Conservation (phyloP, 2,888 invertebrate species). For the Rhagophthalmus giganteus region DNA sequence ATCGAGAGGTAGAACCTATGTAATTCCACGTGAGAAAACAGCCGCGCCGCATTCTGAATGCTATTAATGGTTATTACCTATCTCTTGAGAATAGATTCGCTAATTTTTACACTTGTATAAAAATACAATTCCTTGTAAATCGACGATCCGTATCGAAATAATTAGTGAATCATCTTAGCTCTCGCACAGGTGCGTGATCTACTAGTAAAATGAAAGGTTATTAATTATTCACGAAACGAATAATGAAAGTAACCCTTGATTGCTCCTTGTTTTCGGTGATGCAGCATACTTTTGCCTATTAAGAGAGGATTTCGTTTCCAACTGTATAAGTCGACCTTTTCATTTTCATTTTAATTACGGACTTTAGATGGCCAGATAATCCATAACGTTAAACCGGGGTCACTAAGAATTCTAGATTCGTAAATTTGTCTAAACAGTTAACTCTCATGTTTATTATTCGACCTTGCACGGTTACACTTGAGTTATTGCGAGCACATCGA, state of each 20-base stretch:
- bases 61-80: constrained; percentile 14
- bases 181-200: constrained; percentile 10
- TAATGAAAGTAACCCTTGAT: constrained; percentile 8
- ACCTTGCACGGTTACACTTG: constrained; percentile 24
- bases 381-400: constrained; percentile 17
- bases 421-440: constrained; percentile 18
- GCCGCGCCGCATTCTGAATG: constrained; percentile 14
- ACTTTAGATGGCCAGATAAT: constrained; percentile 2
- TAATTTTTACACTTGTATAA: constrained; percentile 6
- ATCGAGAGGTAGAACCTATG: constrained; percentile 20
- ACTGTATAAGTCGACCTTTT: too few relatives aligned
- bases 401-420: constrained; percentile 20
- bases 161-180: constrained; percentile 8
- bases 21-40: constrained; percentile 25
- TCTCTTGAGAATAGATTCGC: constrained; percentile 9
- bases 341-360: neutral
- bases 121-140: constrained; percentile 2
- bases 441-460: constrained; percentile 24
- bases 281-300: too few relatives aligned
- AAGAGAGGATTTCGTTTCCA: too few relatives aligned
- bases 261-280: too few relatives aligned
- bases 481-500: constrained; percentile 23
- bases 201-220: constrained; percentile 8
- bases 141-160: constrained; percentile 9
- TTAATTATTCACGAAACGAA: constrained; percentile 6